phyloP scores from a whole-genome alignment of 2,113 vertebrate species.

The Perca flavescens region DNA sequence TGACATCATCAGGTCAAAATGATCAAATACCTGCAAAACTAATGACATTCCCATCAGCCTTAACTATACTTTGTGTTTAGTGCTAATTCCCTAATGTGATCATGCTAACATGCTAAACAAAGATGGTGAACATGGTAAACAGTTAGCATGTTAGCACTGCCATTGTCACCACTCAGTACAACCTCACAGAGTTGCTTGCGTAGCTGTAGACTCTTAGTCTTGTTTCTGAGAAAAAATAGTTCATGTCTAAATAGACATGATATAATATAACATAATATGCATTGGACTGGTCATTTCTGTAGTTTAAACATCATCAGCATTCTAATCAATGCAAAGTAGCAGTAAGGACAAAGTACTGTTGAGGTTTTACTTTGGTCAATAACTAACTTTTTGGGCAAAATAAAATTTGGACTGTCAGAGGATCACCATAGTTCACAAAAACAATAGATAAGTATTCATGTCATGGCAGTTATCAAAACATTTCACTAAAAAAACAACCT shows the following conservation, averaged over 20 bases:
- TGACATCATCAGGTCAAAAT: not conserved
- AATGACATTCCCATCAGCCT: not conserved
- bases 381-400: no score
- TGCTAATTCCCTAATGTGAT: not conserved
- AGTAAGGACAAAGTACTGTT: not conserved
- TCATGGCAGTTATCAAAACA: not conserved
- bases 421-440: not conserved
- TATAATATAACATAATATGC: no score
- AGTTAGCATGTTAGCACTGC: no score
- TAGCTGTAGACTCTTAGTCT: no score
- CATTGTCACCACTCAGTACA: no score
- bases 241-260: no score
- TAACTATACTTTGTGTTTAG: not conserved
- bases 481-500: not conserved
- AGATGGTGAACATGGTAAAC: not conserved
- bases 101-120: not conserved
- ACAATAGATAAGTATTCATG: not conserved
- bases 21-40: not conserved
- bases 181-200: no score
- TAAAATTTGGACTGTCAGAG: not conserved
- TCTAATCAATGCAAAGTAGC: not conserved
- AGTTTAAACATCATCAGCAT: no score
- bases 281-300: no score
- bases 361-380: no score
- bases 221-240: no score